Conservation (phyloP, 2,888 invertebrate species). For the Himalopsyche kuldschensis region DNA sequence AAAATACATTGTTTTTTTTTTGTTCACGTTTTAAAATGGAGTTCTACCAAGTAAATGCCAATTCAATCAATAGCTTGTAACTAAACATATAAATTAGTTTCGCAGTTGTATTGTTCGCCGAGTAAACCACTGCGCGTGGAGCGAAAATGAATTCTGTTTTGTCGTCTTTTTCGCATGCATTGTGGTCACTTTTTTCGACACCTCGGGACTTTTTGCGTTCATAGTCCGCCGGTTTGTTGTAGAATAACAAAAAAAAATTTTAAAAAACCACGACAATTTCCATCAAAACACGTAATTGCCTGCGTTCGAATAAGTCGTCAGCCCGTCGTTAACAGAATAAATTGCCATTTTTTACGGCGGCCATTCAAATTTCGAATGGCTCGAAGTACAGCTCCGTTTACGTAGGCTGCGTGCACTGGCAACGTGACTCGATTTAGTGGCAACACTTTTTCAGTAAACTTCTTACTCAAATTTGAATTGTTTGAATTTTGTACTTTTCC, state of each 20-base stretch:
- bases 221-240: not conserved
- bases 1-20: no score
- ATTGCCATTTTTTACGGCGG: conserved; percentile 1
- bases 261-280: not conserved
- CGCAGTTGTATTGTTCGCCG: not conserved
- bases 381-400: no score
- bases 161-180: not conserved
- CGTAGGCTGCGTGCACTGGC: no score
- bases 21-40: no score
- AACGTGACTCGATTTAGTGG: no score
- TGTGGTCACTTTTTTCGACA: not conserved
- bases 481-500: no score
- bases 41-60: no score
- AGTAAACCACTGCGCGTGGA: not conserved
- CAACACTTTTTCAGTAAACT: no score
- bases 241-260: no score
- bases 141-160: not conserved
- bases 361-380: not conserved
- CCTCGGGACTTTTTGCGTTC: not conserved
- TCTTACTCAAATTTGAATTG: no score
- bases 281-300: conserved; percentile 12
- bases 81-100: not conserved
- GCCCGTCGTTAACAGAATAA: conserved; percentile 12
- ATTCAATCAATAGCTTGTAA: no score
- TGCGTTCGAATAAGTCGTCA: conserved; percentile 2